Base-by-base conservation (phyloP, 2,888 invertebrate genomes). In the Biston betularia region DNA sequence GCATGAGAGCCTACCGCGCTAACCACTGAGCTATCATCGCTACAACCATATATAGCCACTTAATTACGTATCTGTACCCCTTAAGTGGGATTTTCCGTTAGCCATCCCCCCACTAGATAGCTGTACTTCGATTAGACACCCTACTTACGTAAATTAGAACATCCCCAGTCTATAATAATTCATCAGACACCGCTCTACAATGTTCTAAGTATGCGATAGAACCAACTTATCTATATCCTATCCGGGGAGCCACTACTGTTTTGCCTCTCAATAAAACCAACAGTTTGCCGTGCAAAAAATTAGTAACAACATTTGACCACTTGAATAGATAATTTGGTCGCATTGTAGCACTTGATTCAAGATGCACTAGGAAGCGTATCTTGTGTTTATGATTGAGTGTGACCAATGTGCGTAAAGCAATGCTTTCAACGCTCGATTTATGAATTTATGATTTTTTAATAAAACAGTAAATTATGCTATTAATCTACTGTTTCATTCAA, bases 381-480 rank as follows among this genome's bases (percentile, higher is more conserved):
- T 11, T 52, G 60, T 65, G 34, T 71, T 73, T 62, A 69, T 69
- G 66, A 71, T 74, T 68, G 68, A 68, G 70, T 69, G 72, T 69
- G 70, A 71, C 74, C 66, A 64, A 74, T 74, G 57, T 63, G 65
- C 67, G 57, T 70, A 69, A 70, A 65, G 64, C 56, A 57, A 68
- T 70, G 68, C n/a, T n/a, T 66, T 70, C 64, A 62, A 53, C 49
- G 56, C 65, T 44, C 71, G n/a, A n/a, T n/a, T n/a, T n/a, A n/a
- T n/a, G n/a, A n/a, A n/a, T n/a, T n/a, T n/a, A n/a, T n/a, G n/a
- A n/a, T n/a, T n/a, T n/a, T n/a, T n/a, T n/a, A n/a, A n/a, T n/a
- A n/a, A n/a, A n/a, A n/a, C n/a, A n/a, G n/a, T n/a, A n/a, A n/a
- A n/a, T n/a, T n/a, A n/a, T n/a, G n/a, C n/a, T n/a, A n/a, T n/a